Evolutionary conservation across 2,113 vertebrate species (phyloP).

Genomic region (Scatophagus argus): DNA sequence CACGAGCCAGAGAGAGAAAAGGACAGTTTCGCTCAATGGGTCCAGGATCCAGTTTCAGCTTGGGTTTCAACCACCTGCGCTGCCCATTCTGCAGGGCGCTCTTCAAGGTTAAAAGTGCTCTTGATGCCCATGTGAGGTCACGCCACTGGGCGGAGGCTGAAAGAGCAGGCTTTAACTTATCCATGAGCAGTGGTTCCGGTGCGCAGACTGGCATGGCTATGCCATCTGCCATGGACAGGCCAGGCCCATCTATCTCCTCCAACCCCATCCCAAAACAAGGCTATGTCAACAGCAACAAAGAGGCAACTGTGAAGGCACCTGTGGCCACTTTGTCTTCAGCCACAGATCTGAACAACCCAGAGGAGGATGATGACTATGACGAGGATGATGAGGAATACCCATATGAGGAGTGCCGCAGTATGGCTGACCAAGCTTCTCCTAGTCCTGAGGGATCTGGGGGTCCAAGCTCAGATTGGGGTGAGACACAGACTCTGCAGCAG

Average conservation of each 20-base stretch:
- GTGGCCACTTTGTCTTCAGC: slow-evolving; percentile 87
- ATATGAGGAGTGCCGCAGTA: slow-evolving; percentile 92
- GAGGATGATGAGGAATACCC: slow-evolving; percentile 95
- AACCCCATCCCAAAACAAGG: slow-evolving; percentile 54
- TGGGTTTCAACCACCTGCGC: slow-evolving; percentile 92
- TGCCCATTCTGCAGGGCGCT: slow-evolving; percentile 98
- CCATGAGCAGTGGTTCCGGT: slow-evolving; percentile 88
- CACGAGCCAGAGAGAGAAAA: slow-evolving; percentile 95
- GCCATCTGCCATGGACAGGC: slow-evolving; percentile 66
- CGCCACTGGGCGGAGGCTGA: slow-evolving; percentile 98
- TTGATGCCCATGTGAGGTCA: slow-evolving; percentile 97
- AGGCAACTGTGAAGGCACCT: slow-evolving; percentile 78
- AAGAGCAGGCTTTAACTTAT: slow-evolving; percentile 93
- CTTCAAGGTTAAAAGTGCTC: slow-evolving; percentile 97
- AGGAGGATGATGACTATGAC: slow-evolving; percentile 94
- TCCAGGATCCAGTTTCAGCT: slow-evolving; percentile 82
- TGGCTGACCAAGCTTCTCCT: slow-evolving; percentile 93
- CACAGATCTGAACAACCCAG: slow-evolving; percentile 90
- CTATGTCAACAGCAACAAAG: slow-evolving; percentile 63
- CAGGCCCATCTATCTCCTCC: slow-evolving; percentile 73
- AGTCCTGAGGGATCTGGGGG: slow-evolving; percentile 93
- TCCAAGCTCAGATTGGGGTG: slow-evolving; percentile 89
- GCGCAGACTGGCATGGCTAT: slow-evolving; percentile 83
- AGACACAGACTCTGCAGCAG: slow-evolving; percentile 87
- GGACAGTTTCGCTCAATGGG: slow-evolving; percentile 97